Conservation (phyloP, 2,113 vertebrate genomes). For the Indri indri region DNA sequence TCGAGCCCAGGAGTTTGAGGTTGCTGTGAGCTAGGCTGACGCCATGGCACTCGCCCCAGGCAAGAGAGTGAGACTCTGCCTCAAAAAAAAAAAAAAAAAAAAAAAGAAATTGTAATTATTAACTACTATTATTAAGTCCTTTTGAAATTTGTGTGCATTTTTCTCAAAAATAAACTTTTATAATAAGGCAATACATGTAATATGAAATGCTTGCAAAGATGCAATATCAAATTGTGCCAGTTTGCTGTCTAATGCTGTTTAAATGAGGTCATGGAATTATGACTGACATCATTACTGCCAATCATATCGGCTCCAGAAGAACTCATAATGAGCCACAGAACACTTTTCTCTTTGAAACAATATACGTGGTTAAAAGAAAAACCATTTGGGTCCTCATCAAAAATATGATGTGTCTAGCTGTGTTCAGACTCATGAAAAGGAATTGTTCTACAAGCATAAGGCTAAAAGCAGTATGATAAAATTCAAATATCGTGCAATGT, state of each 20-base stretch:
- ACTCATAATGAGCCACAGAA: not conserved
- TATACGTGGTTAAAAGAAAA: not conserved
- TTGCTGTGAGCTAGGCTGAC: too few species aligned
- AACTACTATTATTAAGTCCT: not conserved
- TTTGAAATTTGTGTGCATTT: not conserved
- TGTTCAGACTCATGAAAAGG: not conserved
- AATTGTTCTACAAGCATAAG: not conserved
- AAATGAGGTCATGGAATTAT: not conserved
- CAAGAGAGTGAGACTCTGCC: too few species aligned
- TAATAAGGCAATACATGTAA: not conserved
- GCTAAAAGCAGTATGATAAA: not conserved
- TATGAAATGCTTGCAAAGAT: not conserved
- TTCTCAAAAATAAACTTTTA: not conserved
- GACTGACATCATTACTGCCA: not conserved
- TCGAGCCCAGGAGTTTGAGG: too few species aligned
- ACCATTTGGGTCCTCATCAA: accelerated
- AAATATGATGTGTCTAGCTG: not conserved
- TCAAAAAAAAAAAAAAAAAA: too few species aligned
- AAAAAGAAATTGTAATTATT: not conserved
- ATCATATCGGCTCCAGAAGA: not conserved
- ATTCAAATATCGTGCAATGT: not conserved
- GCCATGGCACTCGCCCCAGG: too few species aligned
- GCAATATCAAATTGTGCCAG: not conserved
- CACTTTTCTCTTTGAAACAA: not conserved
- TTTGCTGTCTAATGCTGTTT: not conserved